Base-by-base conservation (phyloP, 2,113 vertebrate species). In the Megaptera novaeangliae region DNA sequence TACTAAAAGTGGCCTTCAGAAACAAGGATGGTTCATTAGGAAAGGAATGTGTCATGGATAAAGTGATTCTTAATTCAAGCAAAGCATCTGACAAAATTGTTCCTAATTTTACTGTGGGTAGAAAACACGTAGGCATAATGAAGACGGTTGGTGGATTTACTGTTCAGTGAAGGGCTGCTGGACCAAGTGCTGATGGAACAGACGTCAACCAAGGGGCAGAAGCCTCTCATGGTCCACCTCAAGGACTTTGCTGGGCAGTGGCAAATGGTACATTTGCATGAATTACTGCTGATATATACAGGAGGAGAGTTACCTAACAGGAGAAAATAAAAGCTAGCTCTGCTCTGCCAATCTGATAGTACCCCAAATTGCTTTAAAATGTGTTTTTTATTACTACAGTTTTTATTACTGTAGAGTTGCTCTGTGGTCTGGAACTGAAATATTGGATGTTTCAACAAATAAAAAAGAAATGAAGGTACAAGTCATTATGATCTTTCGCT, bases 371-470 rank as follows among this genome's bases (percentile, higher is more conserved):
- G 34, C 57, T 94, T 92, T 64, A n/a, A 94, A 84, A 55, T 7
- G 6, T 55, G 29, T 23, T 96, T 96, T 93, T 68, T 25, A 86
- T 75, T n/a, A 59, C n/a, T 34, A 23, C 2, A 27, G 41, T 4
- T 82, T 88, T 55, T 57, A 88, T 66, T 87, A 57, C 36, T 52
- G 18, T 27, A 72, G 29, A 69, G 64, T 11, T 75, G 34, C 78
- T 78, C 87, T 81, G 44, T 75, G 82, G n/a, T 49, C 29, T 91
- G 29, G 57, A 75, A 72, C 41, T 61, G 55, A 80, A 84, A 55
- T 68, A 72, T 2, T 83, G 29, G 69, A 88, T 17, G 4, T 61
- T 82, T 90, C 59, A 88, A 83, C 12, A 66, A 84, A 68, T 49
- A 23, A 77, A 49, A 64, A 69, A 77, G 57, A 85, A 72, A 36